phyloP scores from a whole-genome alignment of 2,113 vertebrate species.

The Hippocampus abdominalis region DNA sequence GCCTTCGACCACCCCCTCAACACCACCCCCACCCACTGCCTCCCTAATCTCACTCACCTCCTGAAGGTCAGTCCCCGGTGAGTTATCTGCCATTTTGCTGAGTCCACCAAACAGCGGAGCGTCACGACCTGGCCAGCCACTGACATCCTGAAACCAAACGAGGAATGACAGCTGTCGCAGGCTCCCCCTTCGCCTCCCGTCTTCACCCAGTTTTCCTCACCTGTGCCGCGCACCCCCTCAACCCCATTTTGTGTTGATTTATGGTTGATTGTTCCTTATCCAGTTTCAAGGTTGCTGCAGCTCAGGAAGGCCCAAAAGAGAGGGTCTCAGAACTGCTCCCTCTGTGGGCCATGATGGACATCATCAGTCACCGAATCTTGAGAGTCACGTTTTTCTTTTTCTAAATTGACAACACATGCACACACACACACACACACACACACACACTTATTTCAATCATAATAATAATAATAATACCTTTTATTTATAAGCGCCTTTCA shows the following conservation, averaged over 20 bases:
- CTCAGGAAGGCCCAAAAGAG: constrained; percentile 56
- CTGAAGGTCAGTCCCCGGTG: constrained; percentile 67
- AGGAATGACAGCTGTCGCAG: constrained; percentile 78
- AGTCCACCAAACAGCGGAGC: constrained; percentile 56
- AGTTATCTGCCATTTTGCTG: constrained; percentile 59
- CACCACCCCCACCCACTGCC: neutral
- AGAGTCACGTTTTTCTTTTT: neutral
- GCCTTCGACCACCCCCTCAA: neutral
- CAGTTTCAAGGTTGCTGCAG: constrained; percentile 70
- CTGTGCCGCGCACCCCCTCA: constrained; percentile 37
- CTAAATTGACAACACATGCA: neutral
- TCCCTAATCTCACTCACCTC: constrained; percentile 15
- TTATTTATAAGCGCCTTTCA: too few species aligned
- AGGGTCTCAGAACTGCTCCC: constrained; percentile 12
- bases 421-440: neutral
- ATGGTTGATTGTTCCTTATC: constrained; percentile 72
- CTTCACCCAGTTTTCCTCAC: constrained; percentile 22
- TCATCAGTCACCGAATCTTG: constrained; percentile 2
- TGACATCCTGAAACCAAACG: constrained; percentile 78
- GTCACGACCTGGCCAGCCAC: constrained; percentile 44
- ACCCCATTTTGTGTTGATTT: constrained; percentile 45
- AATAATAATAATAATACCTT: too few species aligned
- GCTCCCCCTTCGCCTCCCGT: constrained; percentile 23
- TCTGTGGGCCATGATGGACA: constrained; percentile 28
- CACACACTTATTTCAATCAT: too few species aligned